Conservation (phyloP, 2,113 vertebrate species). For the Ibidorhyncha struthersii region DNA sequence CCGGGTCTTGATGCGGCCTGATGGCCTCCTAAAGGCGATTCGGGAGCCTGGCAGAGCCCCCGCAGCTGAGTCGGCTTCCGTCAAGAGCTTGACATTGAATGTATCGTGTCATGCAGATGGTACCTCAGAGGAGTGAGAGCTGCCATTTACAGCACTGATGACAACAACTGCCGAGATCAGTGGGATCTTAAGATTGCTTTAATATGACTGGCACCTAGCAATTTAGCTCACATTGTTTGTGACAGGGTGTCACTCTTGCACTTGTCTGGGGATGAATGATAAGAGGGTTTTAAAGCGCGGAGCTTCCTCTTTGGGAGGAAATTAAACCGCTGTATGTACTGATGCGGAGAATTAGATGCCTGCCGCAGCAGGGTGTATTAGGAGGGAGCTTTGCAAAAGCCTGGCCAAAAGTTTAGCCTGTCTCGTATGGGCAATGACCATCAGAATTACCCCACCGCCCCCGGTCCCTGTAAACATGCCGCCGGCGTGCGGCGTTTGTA, state of each 20-base stretch:
- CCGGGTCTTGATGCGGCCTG: slow-evolving; percentile 63
- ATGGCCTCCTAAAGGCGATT: slow-evolving; percentile 81
- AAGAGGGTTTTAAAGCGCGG: slow-evolving; percentile 53
- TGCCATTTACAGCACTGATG: slow-evolving; percentile 87
- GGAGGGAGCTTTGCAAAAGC: neutral
- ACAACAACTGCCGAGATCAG: slow-evolving; percentile 71
- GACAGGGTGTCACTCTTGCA: slow-evolving; percentile 84
- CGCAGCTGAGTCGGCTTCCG: slow-evolving; percentile 76
- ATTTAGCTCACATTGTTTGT: slow-evolving; percentile 81
- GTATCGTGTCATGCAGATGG: slow-evolving; percentile 81
- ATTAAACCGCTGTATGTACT: neutral
- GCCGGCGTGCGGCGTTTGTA: rapidly evolving
- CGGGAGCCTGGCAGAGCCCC: slow-evolving; percentile 64
- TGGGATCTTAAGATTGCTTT: slow-evolving; percentile 72
- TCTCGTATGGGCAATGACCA: neutral
- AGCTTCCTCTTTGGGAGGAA: neutral
- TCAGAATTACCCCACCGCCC: neutral
- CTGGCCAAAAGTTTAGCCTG: neutral
- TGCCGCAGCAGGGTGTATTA: neutral
- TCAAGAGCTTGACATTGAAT: slow-evolving; percentile 84
- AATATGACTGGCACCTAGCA: slow-evolving; percentile 87
- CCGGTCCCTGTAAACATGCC: neutral
- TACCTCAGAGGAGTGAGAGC: slow-evolving; percentile 79
- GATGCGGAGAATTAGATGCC: neutral
- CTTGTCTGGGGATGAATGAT: slow-evolving; percentile 77